These are phyloP conservation scores for Orycteropus afer DNA, from an alignment of 2,113 vertebrate genomes.

Conservation along the genomic window DNA sequence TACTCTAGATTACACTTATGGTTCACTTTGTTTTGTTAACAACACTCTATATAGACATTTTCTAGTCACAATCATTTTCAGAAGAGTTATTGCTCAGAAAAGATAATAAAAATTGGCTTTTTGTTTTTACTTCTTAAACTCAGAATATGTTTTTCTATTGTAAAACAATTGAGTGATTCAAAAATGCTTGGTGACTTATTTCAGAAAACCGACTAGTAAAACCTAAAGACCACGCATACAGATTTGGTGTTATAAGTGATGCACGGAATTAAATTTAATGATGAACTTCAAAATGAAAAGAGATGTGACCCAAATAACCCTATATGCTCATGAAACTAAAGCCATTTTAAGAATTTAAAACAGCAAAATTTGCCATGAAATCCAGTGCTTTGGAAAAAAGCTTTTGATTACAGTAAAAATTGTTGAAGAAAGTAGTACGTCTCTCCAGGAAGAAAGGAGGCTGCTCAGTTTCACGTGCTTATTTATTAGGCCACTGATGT, in stretches of 20 bases:
- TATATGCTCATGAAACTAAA: neutral
- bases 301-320: neutral
- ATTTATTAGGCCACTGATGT: neutral
- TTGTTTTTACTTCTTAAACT: neutral
- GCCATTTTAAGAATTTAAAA: neutral
- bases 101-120: neutral
- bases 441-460: neutral
- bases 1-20: neutral
- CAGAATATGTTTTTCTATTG: neutral
- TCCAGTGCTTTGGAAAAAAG: neutral
- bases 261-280: neutral
- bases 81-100: neutral
- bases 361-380: neutral
- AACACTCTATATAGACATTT: neutral
- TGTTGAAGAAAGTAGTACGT: neutral
- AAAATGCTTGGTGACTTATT: neutral
- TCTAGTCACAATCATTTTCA: neutral
- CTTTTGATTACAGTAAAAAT: neutral
- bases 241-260: neutral
- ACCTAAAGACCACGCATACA: neutral
- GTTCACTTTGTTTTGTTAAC: neutral
- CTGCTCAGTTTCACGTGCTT: neutral
- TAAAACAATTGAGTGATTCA: neutral
- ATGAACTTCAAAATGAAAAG: neutral
- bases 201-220: neutral